These are phyloP conservation scores for Sphaerophoria rueppellii DNA, from an alignment of 2,888 invertebrate species.

Conservation along the genomic window DNA sequence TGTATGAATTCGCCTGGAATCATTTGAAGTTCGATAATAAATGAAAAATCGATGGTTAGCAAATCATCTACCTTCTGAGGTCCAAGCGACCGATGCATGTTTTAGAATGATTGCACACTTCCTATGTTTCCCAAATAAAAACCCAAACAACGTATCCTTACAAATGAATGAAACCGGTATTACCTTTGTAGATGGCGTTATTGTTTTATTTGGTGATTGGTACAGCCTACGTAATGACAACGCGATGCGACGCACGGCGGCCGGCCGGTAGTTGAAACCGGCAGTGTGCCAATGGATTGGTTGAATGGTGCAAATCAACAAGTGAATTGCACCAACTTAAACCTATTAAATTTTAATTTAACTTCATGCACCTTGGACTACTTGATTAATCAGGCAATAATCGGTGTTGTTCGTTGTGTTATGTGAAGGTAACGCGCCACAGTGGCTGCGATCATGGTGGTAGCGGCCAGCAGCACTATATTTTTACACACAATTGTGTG, in stretches of 20 bases:
- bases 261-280: neutral
- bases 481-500: neutral
- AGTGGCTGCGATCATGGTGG: neutral
- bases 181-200: slow-evolving; percentile 31
- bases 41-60: too few relatives aligned
- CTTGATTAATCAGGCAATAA: slow-evolving; percentile 60
- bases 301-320: slow-evolving; percentile 47
- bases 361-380: slow-evolving; percentile 70
- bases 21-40: too few relatives aligned
- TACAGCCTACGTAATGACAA: neutral
- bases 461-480: neutral
- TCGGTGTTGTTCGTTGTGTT: slow-evolving; percentile 19
- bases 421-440: neutral
- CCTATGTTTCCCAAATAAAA: slow-evolving; percentile 34
- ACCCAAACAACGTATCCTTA: slow-evolving; percentile 38
- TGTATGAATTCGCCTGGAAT: neutral
- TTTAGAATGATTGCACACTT: too few relatives aligned
- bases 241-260: neutral
- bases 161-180: slow-evolving; percentile 13
- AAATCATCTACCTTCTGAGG: too few relatives aligned
- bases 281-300: neutral
- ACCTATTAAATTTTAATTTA: slow-evolving; percentile 56
- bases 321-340: slow-evolving; percentile 58
- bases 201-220: slow-evolving; percentile 6
- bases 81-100: too few relatives aligned